These are phyloP conservation scores for Sialis fuliginosa DNA, from an alignment of 2,888 invertebrate species.

Conservation along the genomic window DNA sequence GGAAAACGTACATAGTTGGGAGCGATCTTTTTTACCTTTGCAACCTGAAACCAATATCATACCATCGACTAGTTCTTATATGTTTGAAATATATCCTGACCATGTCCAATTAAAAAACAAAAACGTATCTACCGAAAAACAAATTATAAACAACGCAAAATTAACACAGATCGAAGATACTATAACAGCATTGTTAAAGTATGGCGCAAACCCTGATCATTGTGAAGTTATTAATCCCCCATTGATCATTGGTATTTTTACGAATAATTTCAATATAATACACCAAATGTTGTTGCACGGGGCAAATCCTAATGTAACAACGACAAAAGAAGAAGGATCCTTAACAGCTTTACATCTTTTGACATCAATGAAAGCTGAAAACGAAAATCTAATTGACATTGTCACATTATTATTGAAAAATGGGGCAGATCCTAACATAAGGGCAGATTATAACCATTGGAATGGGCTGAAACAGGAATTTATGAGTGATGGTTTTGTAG, in stretches of 20 bases:
- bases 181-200: slow-evolving; percentile 16
- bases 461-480: not conserved
- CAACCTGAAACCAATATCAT: not conserved
- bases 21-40: slow-evolving; percentile 25
- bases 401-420: slow-evolving; percentile 14
- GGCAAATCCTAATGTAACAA: slow-evolving; percentile 15
- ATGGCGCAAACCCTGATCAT: slow-evolving; percentile 20
- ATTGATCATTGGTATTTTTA: slow-evolving; percentile 19
- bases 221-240: slow-evolving; percentile 19
- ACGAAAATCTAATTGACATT: slow-evolving; percentile 13
- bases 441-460: slow-evolving; percentile 17
- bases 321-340: slow-evolving; percentile 12
- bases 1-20: slow-evolving; percentile 18
- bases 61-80: not conserved
- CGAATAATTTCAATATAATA: slow-evolving; percentile 16
- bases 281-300: slow-evolving; percentile 12
- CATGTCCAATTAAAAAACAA: not conserved
- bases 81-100: too few species aligned
- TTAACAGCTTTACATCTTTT: slow-evolving; percentile 19
- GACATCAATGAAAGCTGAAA: slow-evolving; percentile 13
- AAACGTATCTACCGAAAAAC: not conserved
- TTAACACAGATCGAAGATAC: slow-evolving; percentile 13
- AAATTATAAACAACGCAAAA: not conserved
- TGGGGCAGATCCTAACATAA: slow-evolving; percentile 17
- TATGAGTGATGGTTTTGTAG: not conserved